Conservation (phyloP, 2,113 vertebrate genomes). For the Barnardius zonarius region DNA sequence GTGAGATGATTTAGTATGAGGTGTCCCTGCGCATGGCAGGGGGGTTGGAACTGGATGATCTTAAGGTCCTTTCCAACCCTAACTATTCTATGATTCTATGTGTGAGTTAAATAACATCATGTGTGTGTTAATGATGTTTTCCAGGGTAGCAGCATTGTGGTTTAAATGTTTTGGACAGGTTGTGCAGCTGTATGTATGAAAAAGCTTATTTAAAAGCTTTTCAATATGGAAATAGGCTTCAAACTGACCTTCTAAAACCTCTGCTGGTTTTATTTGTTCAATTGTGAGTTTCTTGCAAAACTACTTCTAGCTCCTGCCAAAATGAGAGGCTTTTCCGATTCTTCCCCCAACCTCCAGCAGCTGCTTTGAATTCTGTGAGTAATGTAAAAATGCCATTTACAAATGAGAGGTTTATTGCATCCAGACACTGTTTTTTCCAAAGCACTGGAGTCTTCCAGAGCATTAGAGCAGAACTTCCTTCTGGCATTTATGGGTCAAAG, state of each 20-base stretch:
- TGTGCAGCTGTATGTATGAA: background rate
- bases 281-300: background rate
- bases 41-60: too few species aligned
- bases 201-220: background rate
- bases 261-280: background rate
- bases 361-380: background rate
- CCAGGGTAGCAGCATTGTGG: background rate
- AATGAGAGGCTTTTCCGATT: background rate
- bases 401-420: background rate
- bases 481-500: background rate
- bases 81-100: background rate
- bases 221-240: background rate
- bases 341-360: background rate
- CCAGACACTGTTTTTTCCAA: background rate
- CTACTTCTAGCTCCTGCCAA: background rate
- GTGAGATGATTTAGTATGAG: too few species aligned
- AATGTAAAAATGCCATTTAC: background rate
- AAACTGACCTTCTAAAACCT: background rate
- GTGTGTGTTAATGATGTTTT: background rate
- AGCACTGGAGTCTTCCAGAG: background rate
- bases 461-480: background rate
- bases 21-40: too few species aligned
- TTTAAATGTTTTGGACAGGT: background rate
- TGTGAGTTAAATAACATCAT: background rate
- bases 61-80: too few species aligned